A percentile compares a stretch with the other conserved stretches of the same genome.
phyloP scores from a whole-genome alignment of 30 jellyfish, hydroid and myxozoan species.

The Cassiopea andromeda region DNA sequence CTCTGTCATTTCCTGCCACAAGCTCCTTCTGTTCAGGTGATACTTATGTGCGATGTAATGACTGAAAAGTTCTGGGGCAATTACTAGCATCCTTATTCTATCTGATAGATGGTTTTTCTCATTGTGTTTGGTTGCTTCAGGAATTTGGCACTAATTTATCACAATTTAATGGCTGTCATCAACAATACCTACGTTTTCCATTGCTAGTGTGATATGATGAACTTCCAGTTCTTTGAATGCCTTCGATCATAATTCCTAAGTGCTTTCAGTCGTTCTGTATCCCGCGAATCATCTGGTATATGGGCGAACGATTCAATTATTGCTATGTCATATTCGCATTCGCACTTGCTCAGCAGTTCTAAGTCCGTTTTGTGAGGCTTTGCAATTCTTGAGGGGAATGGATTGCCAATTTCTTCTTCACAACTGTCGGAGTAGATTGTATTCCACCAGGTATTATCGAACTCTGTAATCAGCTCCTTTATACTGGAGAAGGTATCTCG shows the following conservation, averaged over 20 bases:
- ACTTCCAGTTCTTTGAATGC: neutral
- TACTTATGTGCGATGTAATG: neutral
- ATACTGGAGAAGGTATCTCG: too few relatives aligned
- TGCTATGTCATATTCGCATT: too few relatives aligned
- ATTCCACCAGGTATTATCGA: too few relatives aligned
- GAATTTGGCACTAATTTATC: neutral
- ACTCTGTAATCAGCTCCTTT: too few relatives aligned
- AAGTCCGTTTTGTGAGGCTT: too few relatives aligned
- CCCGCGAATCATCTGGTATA: too few relatives aligned
- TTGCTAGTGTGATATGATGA: neutral
- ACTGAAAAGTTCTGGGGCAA: neutral
- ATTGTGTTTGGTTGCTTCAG: neutral
- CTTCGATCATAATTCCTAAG: neutral
- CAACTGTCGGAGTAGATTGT: too few relatives aligned
- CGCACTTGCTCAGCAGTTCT: too few relatives aligned
- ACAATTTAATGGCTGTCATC: neutral
- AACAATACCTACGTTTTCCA: neutral
- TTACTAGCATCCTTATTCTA: neutral
- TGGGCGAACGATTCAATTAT: too few relatives aligned
- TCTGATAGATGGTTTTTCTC: neutral
- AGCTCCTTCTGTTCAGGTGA: neutral
- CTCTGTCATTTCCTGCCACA: neutral
- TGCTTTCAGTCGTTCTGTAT: neutral
- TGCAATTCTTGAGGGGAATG: too few relatives aligned
- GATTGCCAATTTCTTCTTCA: too few relatives aligned